Conservation (phyloP, 2,888 invertebrate species). For the Dorcus parallelipipedus region DNA sequence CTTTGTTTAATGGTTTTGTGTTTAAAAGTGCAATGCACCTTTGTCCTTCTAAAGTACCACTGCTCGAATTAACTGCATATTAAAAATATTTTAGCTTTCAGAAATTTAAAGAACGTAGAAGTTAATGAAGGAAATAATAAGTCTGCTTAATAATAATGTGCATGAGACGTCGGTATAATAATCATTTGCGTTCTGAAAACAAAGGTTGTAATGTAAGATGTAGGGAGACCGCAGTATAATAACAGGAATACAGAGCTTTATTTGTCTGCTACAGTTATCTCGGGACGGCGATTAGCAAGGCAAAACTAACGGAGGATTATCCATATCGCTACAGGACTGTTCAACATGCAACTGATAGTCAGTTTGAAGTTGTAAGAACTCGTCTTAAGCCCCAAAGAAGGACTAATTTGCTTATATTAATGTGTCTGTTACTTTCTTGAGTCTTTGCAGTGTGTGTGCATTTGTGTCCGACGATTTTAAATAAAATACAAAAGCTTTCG, state of each 20-base stretch:
- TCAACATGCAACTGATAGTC: conserved; percentile 17
- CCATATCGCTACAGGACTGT: conserved; percentile 15
- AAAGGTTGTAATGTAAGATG: conserved; percentile 12
- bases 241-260: conserved; percentile 27
- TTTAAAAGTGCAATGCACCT: too few relatives aligned
- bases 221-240: conserved; percentile 22
- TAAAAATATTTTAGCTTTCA: too few relatives aligned
- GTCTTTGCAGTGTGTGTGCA: too few relatives aligned
- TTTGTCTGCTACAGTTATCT: conserved; percentile 30
- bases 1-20: neutral
- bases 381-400: conserved; percentile 17
- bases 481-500: neutral
- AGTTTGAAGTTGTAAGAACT: conserved; percentile 13
- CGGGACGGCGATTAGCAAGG: conserved; percentile 28
- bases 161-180: neutral
- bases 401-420: conserved; percentile 18
- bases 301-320: conserved; percentile 29
- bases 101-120: too few relatives aligned
- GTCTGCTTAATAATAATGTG: neutral
- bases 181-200: conserved; percentile 13
- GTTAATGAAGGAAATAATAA: neutral
- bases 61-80: too few relatives aligned
- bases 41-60: too few relatives aligned
- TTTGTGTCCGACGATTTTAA: neutral
- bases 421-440: conserved; percentile 3